Evolutionary conservation across 2,113 vertebrate genomes (phyloP).

Genomic region (Terrapene triunguis): DNA sequence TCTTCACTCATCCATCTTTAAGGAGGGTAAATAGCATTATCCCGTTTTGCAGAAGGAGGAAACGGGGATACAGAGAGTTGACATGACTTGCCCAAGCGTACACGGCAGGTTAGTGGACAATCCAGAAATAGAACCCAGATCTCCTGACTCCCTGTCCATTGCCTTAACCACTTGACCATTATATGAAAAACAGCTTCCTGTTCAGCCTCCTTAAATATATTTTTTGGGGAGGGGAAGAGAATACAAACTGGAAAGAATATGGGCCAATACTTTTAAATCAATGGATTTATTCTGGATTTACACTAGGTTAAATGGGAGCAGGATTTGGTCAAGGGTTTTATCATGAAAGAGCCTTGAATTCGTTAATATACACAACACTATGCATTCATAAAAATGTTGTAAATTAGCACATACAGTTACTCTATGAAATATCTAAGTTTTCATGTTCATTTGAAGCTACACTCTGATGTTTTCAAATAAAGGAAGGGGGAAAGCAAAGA

Average conservation of each 20-base stretch:
- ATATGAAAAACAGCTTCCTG: background rate
- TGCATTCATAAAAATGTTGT: background rate
- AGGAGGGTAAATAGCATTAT: background rate
- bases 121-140: background rate
- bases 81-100: background rate
- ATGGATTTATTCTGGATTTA: background rate
- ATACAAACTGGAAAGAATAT: background rate
- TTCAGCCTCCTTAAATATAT: background rate
- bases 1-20: background rate
- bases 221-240: background rate
- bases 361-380: background rate
- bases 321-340: background rate
- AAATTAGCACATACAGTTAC: background rate
- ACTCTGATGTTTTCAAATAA: background rate
- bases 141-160: background rate
- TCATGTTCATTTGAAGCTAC: background rate
- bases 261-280: background rate
- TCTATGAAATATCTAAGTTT: background rate
- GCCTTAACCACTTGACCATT: background rate
- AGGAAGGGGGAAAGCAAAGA: background rate
- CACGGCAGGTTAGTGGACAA: rapidly evolving
- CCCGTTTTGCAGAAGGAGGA: background rate
- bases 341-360: background rate
- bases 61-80: background rate
- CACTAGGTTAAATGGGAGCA: background rate